Evolutionary conservation across 2,797 vertebrate species (phyloP).

Genomic region (Clarias laeviceps): DNA sequence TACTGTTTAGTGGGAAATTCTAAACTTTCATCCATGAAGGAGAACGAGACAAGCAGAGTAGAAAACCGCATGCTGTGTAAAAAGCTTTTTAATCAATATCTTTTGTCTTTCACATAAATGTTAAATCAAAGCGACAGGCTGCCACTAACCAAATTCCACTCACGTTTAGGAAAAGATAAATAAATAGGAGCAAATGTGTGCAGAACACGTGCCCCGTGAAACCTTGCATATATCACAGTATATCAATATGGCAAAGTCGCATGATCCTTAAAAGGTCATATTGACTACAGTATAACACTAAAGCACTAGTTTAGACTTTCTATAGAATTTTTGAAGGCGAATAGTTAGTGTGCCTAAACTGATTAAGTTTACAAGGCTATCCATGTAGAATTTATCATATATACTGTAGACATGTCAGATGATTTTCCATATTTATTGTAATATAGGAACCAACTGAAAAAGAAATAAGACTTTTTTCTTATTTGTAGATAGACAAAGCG

Average conservation of each 20-base stretch:
- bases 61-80: neutral
- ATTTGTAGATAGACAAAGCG: too few species aligned
- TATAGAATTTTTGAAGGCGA: neutral
- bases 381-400: neutral
- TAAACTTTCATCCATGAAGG: neutral
- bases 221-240: neutral
- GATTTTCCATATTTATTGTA: too few species aligned
- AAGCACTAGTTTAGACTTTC: neutral
- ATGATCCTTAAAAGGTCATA: neutral
- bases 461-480: too few species aligned
- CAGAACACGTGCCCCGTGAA: neutral
- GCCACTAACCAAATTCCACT: neutral
- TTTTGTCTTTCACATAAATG: neutral
- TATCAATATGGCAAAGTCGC: neutral
- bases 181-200: neutral
- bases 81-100: conserved; percentile 14
- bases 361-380: neutral
- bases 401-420: neutral
- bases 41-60: neutral
- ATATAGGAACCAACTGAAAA: too few species aligned
- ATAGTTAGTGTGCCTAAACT: neutral
- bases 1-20: neutral
- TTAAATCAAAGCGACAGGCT: neutral
- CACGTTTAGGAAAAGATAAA: neutral
- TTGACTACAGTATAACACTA: neutral